Conservation (phyloP, 2,797 vertebrate genomes). For the Phoeniculus purpureus region DNA sequence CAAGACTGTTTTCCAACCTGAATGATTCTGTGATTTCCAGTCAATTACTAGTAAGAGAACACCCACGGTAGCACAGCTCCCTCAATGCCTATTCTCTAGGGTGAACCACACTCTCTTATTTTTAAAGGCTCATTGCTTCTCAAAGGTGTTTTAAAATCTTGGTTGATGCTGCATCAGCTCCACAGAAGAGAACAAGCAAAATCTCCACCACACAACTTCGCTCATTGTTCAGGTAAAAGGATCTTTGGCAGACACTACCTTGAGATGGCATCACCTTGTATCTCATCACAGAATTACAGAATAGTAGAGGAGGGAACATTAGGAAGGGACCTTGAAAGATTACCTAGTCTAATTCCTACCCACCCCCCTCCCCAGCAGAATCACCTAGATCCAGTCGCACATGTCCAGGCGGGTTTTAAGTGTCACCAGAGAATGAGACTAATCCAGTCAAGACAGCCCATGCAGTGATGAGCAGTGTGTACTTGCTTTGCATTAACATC, state of each 20-base stretch:
- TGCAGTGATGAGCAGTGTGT: background rate
- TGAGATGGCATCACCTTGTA: background rate
- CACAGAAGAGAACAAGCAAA: background rate
- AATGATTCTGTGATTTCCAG: no score
- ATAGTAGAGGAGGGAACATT: no score
- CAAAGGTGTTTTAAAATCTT: background rate
- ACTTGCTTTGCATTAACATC: background rate
- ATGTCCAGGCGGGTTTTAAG: no score
- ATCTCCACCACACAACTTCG: background rate
- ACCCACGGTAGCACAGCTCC: slow-evolving; percentile 58
- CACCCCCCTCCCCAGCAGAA: no score
- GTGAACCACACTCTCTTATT: background rate
- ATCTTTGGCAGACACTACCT: background rate
- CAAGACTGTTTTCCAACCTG: no score
- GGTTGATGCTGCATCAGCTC: background rate
- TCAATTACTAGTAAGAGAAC: slow-evolving; percentile 70
- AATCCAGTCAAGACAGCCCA: no score
- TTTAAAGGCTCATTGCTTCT: slow-evolving; percentile 44
- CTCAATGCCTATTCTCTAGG: slow-evolving; percentile 47
- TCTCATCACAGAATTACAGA: no score
- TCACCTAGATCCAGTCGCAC: no score
- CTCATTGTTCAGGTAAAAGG: background rate
- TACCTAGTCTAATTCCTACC: no score
- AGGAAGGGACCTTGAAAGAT: no score
- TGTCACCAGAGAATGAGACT: no score